Conservation (phyloP, 2,113 vertebrate species). For the Panthera tigris region DNA sequence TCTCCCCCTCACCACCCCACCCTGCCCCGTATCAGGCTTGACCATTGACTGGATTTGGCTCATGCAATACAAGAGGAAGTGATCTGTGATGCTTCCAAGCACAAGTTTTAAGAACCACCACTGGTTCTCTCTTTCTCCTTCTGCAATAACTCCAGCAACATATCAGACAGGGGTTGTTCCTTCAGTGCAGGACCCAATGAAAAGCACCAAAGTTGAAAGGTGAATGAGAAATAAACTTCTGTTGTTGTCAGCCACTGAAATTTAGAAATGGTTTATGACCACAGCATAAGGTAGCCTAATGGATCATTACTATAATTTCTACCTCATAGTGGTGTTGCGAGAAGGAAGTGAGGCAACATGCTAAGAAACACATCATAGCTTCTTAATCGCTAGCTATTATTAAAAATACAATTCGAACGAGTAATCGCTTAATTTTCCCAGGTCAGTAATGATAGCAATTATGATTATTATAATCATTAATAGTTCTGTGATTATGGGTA, state of each 20-base stretch:
- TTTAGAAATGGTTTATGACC: background rate
- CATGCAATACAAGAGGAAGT: background rate
- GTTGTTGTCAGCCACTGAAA: background rate
- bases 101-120: background rate
- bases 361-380: background rate
- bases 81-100: background rate
- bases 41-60: background rate
- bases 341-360: background rate
- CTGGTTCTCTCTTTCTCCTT: background rate
- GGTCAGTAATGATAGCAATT: background rate
- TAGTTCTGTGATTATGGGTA: background rate
- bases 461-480: background rate
- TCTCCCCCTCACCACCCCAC: background rate
- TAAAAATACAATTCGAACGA: background rate
- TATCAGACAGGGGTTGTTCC: background rate
- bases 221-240: background rate
- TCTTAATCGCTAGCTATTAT: background rate
- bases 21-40: background rate
- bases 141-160: background rate
- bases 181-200: background rate
- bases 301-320: no score
- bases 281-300: background rate
- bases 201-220: background rate
- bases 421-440: background rate
- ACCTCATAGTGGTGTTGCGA: background rate